Percentiles rank a stretch among this genome's conserved stretches.
Evolutionary conservation across 2,797 vertebrate species (phyloP).

Genomic region (Setipinna tenuifilis): DNA sequence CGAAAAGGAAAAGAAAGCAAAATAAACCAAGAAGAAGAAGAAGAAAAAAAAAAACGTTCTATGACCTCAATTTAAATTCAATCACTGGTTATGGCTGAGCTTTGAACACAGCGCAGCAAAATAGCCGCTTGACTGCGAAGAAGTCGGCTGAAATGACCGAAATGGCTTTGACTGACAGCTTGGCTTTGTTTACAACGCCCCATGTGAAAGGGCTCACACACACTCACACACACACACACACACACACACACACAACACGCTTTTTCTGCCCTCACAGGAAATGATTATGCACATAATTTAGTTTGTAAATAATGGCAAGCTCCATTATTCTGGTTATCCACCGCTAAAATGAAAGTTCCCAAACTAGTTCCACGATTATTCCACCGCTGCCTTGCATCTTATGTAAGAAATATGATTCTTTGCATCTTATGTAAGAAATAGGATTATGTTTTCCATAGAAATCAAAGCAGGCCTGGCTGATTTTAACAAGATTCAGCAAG

Average conservation of each 20-base stretch:
- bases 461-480: not conserved
- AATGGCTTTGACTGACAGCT: not conserved
- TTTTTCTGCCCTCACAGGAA: too few relatives aligned
- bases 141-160: not conserved
- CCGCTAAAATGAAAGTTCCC: not conserved
- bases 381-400: too few relatives aligned
- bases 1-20: not conserved
- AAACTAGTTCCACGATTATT: not conserved
- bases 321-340: not conserved
- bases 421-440: not conserved
- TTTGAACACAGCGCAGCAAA: constrained; percentile 28
- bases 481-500: not conserved
- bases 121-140: not conserved
- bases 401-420: too few relatives aligned
- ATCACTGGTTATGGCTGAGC: constrained; percentile 6
- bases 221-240: too few relatives aligned
- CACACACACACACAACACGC: too few relatives aligned
- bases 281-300: not conserved
- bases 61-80: constrained; percentile 18
- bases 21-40: constrained; percentile 26
- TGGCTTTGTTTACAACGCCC: not conserved
- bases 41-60: constrained; percentile 40
- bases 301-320: not conserved
- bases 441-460: not conserved
- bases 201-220: constrained; percentile 4